Conservation (phyloP, 2,797 vertebrate species). For the Sebastes miniatus region DNA sequence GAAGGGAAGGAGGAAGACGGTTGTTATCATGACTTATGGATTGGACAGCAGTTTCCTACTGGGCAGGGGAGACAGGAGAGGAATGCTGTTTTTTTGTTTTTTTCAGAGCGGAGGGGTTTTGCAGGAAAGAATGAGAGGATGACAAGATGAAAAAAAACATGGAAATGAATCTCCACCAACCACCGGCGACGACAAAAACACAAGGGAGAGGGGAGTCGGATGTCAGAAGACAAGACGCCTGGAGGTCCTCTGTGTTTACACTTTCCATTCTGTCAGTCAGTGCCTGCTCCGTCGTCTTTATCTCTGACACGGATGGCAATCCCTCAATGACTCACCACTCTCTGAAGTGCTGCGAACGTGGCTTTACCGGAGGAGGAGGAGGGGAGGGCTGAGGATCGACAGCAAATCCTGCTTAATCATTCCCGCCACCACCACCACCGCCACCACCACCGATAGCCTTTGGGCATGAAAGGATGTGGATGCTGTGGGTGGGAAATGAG, state of each 20-base stretch:
- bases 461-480: constrained; percentile 42
- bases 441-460: constrained; percentile 28
- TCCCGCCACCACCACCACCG: background rate
- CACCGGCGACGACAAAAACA: constrained; percentile 23
- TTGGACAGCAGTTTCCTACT: constrained; percentile 74
- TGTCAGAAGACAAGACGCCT: constrained; percentile 51
- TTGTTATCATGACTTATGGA: constrained; percentile 81
- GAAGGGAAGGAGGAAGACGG: constrained; percentile 56
- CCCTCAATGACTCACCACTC: constrained; percentile 61
- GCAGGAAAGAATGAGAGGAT: constrained; percentile 14
- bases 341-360: constrained; percentile 48
- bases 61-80: constrained; percentile 59
- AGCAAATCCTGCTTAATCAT: constrained; percentile 68
- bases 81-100: constrained; percentile 37
- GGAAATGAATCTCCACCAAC: constrained; percentile 32
- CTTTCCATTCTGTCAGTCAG: constrained; percentile 65
- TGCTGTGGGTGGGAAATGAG: constrained; percentile 53
- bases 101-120: constrained; percentile 27
- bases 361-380: constrained; percentile 16
- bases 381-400: constrained; percentile 18
- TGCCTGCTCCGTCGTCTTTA: constrained; percentile 53
- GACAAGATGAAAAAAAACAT: constrained; percentile 34
- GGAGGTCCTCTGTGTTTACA: constrained; percentile 63
- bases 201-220: constrained; percentile 37
- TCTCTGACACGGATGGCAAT: constrained; percentile 57